Percentiles rank a stretch among this genome's conserved stretches.
These are phyloP conservation scores for Blomia tropicalis DNA, from an alignment of 2,888 invertebrate species.

Conservation along the genomic window DNA sequence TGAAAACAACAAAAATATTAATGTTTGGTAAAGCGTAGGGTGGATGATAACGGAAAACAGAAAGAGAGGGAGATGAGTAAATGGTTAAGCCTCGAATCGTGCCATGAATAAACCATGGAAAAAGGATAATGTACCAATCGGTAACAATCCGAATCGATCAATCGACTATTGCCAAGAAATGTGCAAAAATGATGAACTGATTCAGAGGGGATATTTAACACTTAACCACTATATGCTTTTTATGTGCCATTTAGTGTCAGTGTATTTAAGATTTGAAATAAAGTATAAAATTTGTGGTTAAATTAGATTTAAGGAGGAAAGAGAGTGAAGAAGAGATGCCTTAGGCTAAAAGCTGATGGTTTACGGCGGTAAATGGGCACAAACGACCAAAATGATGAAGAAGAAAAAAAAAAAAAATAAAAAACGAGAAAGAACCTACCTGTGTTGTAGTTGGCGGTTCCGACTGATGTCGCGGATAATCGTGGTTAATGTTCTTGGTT, in stretches of 20 bases:
- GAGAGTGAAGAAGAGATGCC: too few species aligned
- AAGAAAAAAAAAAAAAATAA: too few species aligned
- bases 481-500: conserved; percentile 13
- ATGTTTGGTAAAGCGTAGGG: too few species aligned
- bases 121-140: not conserved
- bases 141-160: not conserved
- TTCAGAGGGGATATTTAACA: not conserved
- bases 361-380: too few species aligned
- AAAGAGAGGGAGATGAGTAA: not conserved
- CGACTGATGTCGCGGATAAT: not conserved
- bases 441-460: too few species aligned
- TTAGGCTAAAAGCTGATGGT: too few species aligned
- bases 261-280: not conserved
- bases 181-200: not conserved
- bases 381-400: too few species aligned
- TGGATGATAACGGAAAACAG: not conserved
- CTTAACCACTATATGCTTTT: not conserved
- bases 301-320: too few species aligned
- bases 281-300: too few species aligned
- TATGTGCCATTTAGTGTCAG: not conserved
- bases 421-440: not conserved
- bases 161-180: not conserved
- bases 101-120: conserved; percentile 7
- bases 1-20: not conserved
- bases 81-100: conserved; percentile 9